These are phyloP conservation scores for Parazoanthus swiftii DNA, from an alignment of 92 coral and sea anemone species.

Conservation along the genomic window DNA sequence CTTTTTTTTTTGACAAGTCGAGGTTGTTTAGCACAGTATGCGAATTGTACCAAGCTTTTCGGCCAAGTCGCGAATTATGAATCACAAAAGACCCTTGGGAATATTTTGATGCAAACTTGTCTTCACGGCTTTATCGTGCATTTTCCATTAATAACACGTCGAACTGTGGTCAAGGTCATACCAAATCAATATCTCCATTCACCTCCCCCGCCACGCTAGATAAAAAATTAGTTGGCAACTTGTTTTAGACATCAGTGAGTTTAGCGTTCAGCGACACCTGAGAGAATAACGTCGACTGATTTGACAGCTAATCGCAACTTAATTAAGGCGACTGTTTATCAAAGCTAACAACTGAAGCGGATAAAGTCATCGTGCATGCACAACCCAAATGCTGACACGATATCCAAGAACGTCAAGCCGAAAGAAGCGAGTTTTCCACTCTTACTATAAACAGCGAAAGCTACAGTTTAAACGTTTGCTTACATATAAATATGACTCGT, in stretches of 20 bases:
- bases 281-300: too few relatives aligned
- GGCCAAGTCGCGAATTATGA: background rate
- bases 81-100: background rate
- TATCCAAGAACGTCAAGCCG: background rate
- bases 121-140: background rate
- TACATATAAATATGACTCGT: conserved; percentile 41
- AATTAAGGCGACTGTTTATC: too few relatives aligned
- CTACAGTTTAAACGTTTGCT: background rate
- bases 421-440: background rate
- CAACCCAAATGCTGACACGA: too few relatives aligned
- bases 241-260: too few relatives aligned
- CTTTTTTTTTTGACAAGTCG: too few relatives aligned
- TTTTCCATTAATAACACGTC: background rate
- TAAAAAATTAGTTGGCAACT: too few relatives aligned
- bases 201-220: background rate
- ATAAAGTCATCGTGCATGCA: too few relatives aligned
- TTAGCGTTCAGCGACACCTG: too few relatives aligned
- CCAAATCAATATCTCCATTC: background rate
- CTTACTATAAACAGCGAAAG: background rate
- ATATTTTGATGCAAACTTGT: background rate
- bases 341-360: too few relatives aligned
- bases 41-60: background rate
- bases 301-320: too few relatives aligned
- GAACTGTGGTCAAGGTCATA: background rate
- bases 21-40: too few relatives aligned